Evolutionary conservation across 2,113 vertebrate species (phyloP), one percentile per base, ranked within the genome.

Genomic region (Platichthys flesus): DNA sequence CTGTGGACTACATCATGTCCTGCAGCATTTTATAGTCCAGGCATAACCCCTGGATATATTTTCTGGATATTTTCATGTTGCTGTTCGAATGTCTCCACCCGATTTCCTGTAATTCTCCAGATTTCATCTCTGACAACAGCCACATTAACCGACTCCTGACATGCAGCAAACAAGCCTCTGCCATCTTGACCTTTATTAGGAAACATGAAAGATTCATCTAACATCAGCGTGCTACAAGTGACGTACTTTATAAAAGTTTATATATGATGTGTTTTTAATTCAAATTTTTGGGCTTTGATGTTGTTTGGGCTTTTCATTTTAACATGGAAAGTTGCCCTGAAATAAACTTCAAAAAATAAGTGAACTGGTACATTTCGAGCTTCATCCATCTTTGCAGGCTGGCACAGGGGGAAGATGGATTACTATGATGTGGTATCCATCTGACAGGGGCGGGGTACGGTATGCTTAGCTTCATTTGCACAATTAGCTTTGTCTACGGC

Each of bases 381-480:
- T 78, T 14, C n/a, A 8, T 74, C 52, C 57, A 65, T 56, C 70
- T 75, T 65, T 83, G 71, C 4, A 16, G 45, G 31, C 28, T 68
- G 37, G 65, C 47, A 56, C 18, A 40, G 52, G 28, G 26, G 24
- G 52, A 37, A 58, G 67, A 85, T 71, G 66, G 78, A 89, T 80
- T 82, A 78, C 74, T 58, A 59, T 74, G 62, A 86, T 74, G 71
- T 59, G 68, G 64, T 47, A 73, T 74, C 69, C 52, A 76, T 85
- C 72, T 74, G 66, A 69, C 62, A 78, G 23, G 61, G 24, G 61
- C 74, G 68, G 52, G 55, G 54, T 69, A 23, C 47, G 26, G 23
- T 64, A 55, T 75, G 62, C 68, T 60, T 56, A 69, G 65, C 64
- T 72, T 85, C 70, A 74, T 74, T 86, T 77, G 74, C 65, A 69